A percentile compares a stretch with the other conserved stretches of the same genome.
These are phyloP conservation scores for Spisula subtruncata DNA, from an alignment of 2,888 invertebrate species.

Conservation along the genomic window DNA sequence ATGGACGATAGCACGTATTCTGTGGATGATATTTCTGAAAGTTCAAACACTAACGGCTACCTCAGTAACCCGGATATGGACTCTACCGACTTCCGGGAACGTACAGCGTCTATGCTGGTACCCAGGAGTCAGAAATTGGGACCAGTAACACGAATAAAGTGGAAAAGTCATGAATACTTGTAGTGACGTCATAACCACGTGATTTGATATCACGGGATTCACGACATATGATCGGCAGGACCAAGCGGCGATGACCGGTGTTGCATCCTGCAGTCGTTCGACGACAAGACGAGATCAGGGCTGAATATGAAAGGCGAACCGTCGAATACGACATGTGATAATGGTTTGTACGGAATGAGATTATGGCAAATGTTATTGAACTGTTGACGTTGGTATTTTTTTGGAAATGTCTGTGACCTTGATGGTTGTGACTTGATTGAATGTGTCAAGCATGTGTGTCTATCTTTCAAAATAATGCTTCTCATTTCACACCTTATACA, in stretches of 20 bases:
- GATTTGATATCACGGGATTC: not conserved
- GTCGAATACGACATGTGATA: no score
- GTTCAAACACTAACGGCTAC: conserved; percentile 56
- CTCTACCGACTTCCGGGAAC: conserved; percentile 71
- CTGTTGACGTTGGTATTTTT: no score
- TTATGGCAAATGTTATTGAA: no score
- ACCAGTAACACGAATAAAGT: conserved; percentile 76
- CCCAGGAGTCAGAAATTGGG: conserved; percentile 62
- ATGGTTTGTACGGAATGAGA: no score
- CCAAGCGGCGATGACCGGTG: not conserved
- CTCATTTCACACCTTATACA: no score
- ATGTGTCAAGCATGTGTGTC: no score
- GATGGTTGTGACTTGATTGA: no score
- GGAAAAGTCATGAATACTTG: conserved; percentile 80
- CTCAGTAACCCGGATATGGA: conserved; percentile 67
- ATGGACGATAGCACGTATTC: conserved; percentile 79
- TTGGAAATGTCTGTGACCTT: no score
- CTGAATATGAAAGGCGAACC: not conserved
- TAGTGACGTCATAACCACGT: conserved; percentile 38
- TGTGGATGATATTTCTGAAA: conserved; percentile 72
- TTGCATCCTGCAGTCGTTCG: not conserved
- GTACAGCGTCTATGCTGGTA: conserved; percentile 75
- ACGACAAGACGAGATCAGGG: not conserved
- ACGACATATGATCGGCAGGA: no score
- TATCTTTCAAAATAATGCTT: no score